phyloP scores from a whole-genome alignment of 2,797 vertebrate genomes.

The Aeoliscus strigatus region DNA sequence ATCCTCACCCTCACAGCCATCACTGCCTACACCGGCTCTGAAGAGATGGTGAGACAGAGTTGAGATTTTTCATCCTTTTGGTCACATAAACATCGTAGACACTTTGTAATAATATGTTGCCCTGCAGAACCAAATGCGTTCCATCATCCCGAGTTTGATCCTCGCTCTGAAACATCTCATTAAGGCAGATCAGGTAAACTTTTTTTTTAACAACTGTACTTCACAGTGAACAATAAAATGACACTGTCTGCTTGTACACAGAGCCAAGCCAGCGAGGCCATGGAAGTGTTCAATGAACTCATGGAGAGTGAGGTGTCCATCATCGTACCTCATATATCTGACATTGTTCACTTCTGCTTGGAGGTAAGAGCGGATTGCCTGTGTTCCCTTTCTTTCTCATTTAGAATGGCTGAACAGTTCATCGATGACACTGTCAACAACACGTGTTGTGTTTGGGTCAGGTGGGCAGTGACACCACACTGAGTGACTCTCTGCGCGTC shows the following conservation, averaged over 20 bases:
- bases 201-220: too few species aligned
- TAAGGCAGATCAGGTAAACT: constrained; percentile 78
- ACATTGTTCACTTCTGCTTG: constrained; percentile 81
- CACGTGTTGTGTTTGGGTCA: constrained; percentile 42
- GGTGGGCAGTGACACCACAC: constrained; percentile 76
- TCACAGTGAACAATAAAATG: too few species aligned
- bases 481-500: constrained; percentile 78
- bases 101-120: constrained; percentile 1
- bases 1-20: constrained; percentile 80
- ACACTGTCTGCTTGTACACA: constrained; percentile 42
- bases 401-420: background rate
- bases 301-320: constrained; percentile 86
- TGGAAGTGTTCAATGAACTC: constrained; percentile 88
- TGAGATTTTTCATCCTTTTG: background rate
- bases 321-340: constrained; percentile 78
- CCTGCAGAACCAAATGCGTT: constrained; percentile 77
- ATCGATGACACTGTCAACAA: background rate
- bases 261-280: constrained; percentile 82
- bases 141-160: constrained; percentile 80
- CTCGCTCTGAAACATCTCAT: constrained; percentile 79
- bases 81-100: too few species aligned
- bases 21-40: constrained; percentile 69
- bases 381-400: background rate
- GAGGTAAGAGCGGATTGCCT: constrained; percentile 68
- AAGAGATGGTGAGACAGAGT: constrained; percentile 77